Percentiles rank a stretch among this genome's conserved stretches.
These are phyloP conservation scores for Liopterus haemorrhoidalis DNA, from an alignment of 2,888 invertebrate species.

Conservation along the genomic window DNA sequence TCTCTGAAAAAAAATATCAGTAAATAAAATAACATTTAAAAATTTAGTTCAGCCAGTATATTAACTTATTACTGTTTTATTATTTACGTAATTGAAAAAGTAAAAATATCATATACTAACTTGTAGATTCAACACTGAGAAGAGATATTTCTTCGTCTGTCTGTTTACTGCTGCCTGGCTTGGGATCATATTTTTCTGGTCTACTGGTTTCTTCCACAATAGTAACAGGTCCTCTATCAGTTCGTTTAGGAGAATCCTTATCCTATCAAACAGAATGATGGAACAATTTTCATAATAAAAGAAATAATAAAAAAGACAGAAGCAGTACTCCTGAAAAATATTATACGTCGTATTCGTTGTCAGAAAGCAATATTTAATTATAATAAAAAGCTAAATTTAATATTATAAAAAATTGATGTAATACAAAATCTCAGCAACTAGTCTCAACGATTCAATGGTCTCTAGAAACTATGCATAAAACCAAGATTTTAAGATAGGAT, in stretches of 20 bases:
- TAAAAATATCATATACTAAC: conserved; percentile 9
- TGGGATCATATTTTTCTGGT: conserved; percentile 36
- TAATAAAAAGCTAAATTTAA: too few species aligned
- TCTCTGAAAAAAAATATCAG: conserved; percentile 18
- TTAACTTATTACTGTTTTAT: neutral
- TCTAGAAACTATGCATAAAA: too few species aligned
- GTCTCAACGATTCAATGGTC: too few species aligned
- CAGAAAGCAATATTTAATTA: too few species aligned
- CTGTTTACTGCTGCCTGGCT: conserved; percentile 41
- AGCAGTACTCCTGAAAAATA: too few species aligned
- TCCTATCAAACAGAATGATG: conserved; percentile 14
- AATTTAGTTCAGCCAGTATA: neutral
- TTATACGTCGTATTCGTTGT: too few species aligned
- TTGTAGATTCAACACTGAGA: conserved; percentile 34
- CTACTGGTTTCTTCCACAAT: conserved; percentile 29
- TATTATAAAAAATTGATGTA: too few species aligned
- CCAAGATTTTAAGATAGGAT: too few species aligned
- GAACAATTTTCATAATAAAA: conserved; percentile 31
- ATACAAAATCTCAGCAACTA: too few species aligned
- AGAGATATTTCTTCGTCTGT: conserved; percentile 34
- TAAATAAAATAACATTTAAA: conserved; percentile 3
- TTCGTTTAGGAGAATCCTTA: conserved; percentile 12
- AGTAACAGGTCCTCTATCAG: conserved; percentile 15
- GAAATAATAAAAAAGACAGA: conserved; percentile 3
- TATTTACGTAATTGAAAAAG: neutral